Base-by-base conservation (phyloP, 1,140 invertebrate species). In the Aphelenchoides besseyi region DNA sequence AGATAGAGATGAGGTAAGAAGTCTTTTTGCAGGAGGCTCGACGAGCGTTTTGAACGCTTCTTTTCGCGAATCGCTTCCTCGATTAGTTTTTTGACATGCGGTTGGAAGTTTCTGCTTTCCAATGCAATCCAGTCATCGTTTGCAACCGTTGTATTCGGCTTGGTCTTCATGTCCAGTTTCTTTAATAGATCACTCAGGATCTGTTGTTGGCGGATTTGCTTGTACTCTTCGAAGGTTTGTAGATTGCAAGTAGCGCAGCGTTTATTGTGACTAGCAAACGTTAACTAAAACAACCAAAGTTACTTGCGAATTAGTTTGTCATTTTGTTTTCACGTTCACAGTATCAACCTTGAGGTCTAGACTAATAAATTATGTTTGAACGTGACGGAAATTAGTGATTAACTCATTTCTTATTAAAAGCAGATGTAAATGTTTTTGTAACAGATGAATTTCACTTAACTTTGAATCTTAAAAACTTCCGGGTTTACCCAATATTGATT, bases 91-190 rank as follows among this genome's bases (percentile, higher is more conserved):
- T 80, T 67, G 26, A 78, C 54, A 35, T 69, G 53, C 53, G 74
- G 77, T 36, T 80, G 67, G 28, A n/a, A 62, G 52, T 1, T 26
- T 32, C 30, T 35, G 70, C 41, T 37, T 71, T 33, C 28, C 55
- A 33, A n/a, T 68, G 57, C n/a, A 30, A 67, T 12, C 1, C 75
- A 37, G 9, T 80, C 77, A 2, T 79, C 59, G 30, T 79, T 71
- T 26, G 80, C 76, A 0, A 80, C 69, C 3, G 76, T 75, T 8
- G 76, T 68, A 61, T 78, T 78, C 2, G 76, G 76, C 48, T 80
- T 78, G 23, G 68, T 28, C 12, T 55, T 29, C n/a, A 78, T 26
- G 36, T 78, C 76, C 64, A 78, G 37, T 70, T 78, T 78, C 18
- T 53, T 72, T n/a, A 78, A 63, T 33, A 78, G 61, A 37, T 78